A percentile compares a stretch with the other conserved stretches of the same genome.
phyloP scores from a whole-genome alignment of 2,888 invertebrate species.

The Tachina fera region DNA sequence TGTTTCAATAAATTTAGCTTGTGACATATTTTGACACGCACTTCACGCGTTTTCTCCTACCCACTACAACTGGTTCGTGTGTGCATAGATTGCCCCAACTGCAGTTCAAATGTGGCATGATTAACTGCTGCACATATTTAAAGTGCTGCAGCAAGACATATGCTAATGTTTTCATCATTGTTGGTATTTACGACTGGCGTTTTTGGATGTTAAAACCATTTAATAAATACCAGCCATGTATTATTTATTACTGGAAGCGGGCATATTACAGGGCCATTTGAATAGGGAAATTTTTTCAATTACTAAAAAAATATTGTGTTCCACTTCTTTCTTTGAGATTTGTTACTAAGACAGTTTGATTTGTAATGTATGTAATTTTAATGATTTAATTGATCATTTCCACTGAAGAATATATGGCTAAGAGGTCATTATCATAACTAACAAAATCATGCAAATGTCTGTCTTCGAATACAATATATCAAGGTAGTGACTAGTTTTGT shows the following conservation, averaged over 20 bases:
- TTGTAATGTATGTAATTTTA: too few relatives aligned
- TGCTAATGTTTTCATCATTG: constrained; percentile 8
- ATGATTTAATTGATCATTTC: too few relatives aligned
- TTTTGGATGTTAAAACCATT: constrained; percentile 13
- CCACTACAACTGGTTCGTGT: constrained; percentile 14
- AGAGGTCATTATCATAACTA: too few relatives aligned
- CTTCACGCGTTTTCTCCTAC: constrained; percentile 62
- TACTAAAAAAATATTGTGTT: background rate
- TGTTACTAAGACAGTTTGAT: too few relatives aligned
- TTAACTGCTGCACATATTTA: constrained; percentile 58
- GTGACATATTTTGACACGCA: constrained; percentile 72
- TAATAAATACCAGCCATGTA: constrained; percentile 25
- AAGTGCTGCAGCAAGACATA: constrained; percentile 30
- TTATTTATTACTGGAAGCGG: background rate
- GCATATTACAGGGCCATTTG: background rate
- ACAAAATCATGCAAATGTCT: too few relatives aligned
- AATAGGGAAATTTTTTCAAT: constrained; percentile 1
- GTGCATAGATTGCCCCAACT: background rate
- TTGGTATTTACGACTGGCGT: background rate
- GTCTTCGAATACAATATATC: too few relatives aligned
- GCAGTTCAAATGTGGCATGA: constrained; percentile 48
- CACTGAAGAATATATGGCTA: too few relatives aligned
- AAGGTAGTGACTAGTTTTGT: too few relatives aligned
- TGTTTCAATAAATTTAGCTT: constrained; percentile 70
- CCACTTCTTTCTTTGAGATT: background rate